Base-by-base conservation (phyloP, 2,888 invertebrate species). In the Malthinus flaveolus region DNA sequence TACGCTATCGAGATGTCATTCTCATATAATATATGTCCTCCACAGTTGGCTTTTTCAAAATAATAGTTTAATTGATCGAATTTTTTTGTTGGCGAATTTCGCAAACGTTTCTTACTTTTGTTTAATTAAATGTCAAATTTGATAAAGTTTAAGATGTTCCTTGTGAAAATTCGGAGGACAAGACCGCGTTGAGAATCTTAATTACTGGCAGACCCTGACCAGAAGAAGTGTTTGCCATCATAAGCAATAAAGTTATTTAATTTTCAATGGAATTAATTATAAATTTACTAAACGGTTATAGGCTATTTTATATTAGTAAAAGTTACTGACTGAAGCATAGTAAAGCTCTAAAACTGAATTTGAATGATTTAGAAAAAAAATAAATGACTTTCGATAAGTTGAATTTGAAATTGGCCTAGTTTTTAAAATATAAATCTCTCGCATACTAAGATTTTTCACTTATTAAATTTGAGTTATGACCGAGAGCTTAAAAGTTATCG, bases 11-110 rank as follows among this genome's bases (percentile, higher is more conserved):
- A 61, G 53, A 57, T 34, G 49, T 23, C 23, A 23, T 56, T 52
- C 61, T 56, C 61, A 50, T 61, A n/a, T n/a, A n/a, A n/a, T n/a
- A n/a, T n/a, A 53, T 61, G 61, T 61, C 61, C 56, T 61, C 52
- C 53, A 61, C 61, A 61, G 61, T 48, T 56, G 56, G 56, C 56
- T 56, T 61, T 52, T 53, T 52, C 56, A 56, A 53, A 53, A 61
- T 61, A 61, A 61, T 61, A 57, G 61, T 53, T 46, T 53, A 56
- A 56, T 61, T 57, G 52, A 52, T 49, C 47, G 49, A 61, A 56
- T 61, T 61, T 56, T 56, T 23, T 3, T 23, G 23, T 23, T 23
- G 23, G 23, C 23, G 23, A 23, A 23, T 23, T 23, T 23, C 23
- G 2, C 23, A 23, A n/a, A n/a, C n/a, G n/a, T n/a, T n/a, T n/a